Evolutionary conservation across 2,888 invertebrate species (phyloP), one percentile per base, ranked within the genome.

Genomic region (Unio pictorum): DNA sequence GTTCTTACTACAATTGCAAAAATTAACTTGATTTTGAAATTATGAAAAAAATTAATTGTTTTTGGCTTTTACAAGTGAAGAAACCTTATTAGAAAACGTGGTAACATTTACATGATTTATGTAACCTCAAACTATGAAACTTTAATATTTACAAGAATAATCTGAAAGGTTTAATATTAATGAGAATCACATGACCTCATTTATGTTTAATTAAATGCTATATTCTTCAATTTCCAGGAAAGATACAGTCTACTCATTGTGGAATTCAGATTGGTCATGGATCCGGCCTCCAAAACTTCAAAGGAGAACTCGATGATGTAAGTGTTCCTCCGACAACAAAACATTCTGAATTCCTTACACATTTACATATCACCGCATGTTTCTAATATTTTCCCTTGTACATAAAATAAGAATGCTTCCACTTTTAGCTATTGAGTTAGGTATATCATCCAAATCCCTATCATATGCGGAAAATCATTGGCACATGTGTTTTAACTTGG

Each of bases 201-300:
- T 23, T 26, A 15, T 28, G 26, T 23, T 61, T 23, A 15, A 20
- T 17, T 26, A 5, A 61, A 17, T 63, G 23, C 26, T 58, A 4
- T 15, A 30, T 57, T 65, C 17, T 55, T 57, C 20, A 8, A 30
- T 34, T 18, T 74, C 56, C 55, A 73, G 73, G 79, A 17, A 74
- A 72, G 18, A 72, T 80, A 7, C 56, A 72, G 55, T 64, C 72
- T 20, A 80, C 76, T 3, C 74, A 77, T 4, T 79, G 80, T 65
- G 78, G 71, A 1, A 61, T 81, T 64, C 79, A 81, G 63, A 78
- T 80, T 26, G 80, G 80, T n/a, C 68, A 75, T 60, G 78, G 78
- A 30, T 61, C 72, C 7, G 68, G 64, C 8, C 55, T 79, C 2
- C 55, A 62, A 5, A 74, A 72, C 55, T 76, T 71, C 61, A 59